Conservation (phyloP, 2,888 invertebrate species). For the Diabrotica balteata region DNA sequence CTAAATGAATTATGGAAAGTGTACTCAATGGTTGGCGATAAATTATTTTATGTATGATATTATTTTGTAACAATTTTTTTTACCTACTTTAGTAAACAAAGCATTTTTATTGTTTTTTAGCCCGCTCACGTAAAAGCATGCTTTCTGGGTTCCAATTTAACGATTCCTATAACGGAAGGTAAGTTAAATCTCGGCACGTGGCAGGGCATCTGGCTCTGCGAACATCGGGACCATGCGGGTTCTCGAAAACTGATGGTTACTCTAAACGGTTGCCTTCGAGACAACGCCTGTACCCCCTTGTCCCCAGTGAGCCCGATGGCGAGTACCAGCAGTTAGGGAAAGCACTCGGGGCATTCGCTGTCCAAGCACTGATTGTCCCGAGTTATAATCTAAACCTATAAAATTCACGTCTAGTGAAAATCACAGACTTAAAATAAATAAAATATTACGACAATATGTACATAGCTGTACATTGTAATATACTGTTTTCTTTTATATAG, state of each 20-base stretch:
- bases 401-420: conserved; percentile 22
- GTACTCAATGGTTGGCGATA: too few species aligned
- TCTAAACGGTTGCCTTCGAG: conserved; percentile 87
- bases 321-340: conserved; percentile 91
- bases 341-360: conserved; percentile 64
- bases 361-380: conserved; percentile 61
- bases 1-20: too few species aligned
- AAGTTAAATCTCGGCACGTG: conserved; percentile 94
- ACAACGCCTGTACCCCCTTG: conserved; percentile 85
- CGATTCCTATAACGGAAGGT: conserved; percentile 95
- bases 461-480: conserved; percentile 59
- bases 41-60: too few species aligned
- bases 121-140: conserved; percentile 98
- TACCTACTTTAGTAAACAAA: too few species aligned
- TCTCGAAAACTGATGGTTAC: conserved; percentile 86
- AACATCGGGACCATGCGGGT: conserved; percentile 95
- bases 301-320: conserved; percentile 86
- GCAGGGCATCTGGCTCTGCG: conserved; percentile 99
- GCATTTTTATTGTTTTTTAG: conserved; percentile 62
- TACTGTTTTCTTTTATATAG: conserved; percentile 37
- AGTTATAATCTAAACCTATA: conserved; percentile 42
- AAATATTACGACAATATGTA: conserved; percentile 61
- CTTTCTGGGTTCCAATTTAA: conserved; percentile 93
- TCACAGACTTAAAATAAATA: conserved; percentile 40
- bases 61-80: too few species aligned